Evolutionary conservation across 1,140 invertebrate species (phyloP).

Genomic region (Drosophila ercepeae): DNA sequence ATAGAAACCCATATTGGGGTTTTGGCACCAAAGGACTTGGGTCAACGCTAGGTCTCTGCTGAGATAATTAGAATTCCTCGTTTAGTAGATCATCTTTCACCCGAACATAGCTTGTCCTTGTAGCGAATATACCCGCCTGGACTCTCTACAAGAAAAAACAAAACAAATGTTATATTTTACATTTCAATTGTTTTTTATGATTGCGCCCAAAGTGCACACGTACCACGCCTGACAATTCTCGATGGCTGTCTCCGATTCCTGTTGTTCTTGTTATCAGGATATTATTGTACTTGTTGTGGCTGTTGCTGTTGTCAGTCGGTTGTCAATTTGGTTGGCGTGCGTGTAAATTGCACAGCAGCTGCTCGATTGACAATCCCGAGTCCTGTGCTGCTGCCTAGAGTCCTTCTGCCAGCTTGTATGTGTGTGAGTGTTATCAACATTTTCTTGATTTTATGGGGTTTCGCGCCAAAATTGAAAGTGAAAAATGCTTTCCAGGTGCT

Average conservation of each 20-base stretch:
- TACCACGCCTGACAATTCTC: constrained; percentile 45
- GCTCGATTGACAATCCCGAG: constrained; percentile 65
- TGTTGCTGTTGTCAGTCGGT: constrained; percentile 56
- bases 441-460: constrained; percentile 74
- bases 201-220: constrained; percentile 77
- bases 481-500: constrained; percentile 80
- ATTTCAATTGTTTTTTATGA: constrained; percentile 83
- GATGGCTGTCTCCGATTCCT: constrained; percentile 39
- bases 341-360: constrained; percentile 81
- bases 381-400: constrained; percentile 8
- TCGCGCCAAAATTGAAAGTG: constrained; percentile 78
- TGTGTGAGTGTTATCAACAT: constrained; percentile 58
- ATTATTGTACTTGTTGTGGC: constrained; percentile 1
- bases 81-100: too few species aligned
- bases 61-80: too few species aligned
- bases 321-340: constrained; percentile 76
- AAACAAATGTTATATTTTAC: constrained; percentile 80
- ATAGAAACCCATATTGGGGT: neutral
- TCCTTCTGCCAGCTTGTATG: constrained; percentile 8
- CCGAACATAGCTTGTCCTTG: too few species aligned
- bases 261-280: neutral
- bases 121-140: neutral
- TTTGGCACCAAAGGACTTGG: too few species aligned
- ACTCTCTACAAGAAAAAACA: constrained; percentile 14
- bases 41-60: too few species aligned